A percentile compares a stretch with the other conserved stretches of the same genome.
Evolutionary conservation across 2,113 vertebrate species (phyloP).

Genomic region (Promerops cafer): DNA sequence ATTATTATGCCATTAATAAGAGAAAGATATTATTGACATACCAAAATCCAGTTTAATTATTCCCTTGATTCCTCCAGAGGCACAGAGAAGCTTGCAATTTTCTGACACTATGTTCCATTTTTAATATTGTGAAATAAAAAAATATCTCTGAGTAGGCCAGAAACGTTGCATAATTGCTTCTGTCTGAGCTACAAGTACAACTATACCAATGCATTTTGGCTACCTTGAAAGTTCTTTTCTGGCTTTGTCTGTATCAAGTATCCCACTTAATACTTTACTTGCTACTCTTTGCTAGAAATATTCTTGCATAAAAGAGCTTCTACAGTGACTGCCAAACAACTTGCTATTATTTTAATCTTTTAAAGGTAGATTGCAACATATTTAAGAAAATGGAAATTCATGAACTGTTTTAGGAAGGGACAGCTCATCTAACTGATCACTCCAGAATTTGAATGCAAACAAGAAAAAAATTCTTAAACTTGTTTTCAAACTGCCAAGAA

Average conservation of each 20-base stretch:
- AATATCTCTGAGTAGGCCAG: background rate
- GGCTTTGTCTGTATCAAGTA: background rate
- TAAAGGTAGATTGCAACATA: background rate
- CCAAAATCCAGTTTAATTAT: conserved; percentile 67
- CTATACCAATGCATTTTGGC: background rate
- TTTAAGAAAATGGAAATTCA: conserved; percentile 15
- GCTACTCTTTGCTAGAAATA: background rate
- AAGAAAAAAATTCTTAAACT: background rate
- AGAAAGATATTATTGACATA: conserved; percentile 52
- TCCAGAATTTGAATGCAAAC: background rate
- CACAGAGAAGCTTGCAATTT: conserved; percentile 25
- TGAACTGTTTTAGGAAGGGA: background rate
- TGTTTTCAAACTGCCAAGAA: background rate
- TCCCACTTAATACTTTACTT: conserved; percentile 23
- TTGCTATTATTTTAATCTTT: background rate
- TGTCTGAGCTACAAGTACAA: background rate
- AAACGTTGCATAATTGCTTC: background rate
- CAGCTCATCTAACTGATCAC: background rate
- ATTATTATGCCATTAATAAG: conserved; percentile 66
- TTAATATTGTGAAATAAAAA: conserved; percentile 58
- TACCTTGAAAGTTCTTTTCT: background rate
- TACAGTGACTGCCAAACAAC: background rate
- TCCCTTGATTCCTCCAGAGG: conserved; percentile 47
- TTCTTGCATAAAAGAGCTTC: background rate
- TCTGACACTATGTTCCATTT: conserved; percentile 42